Evolutionary conservation across 2,888 invertebrate genomes (phyloP).

Genomic region (Plemyria rubiginata): DNA sequence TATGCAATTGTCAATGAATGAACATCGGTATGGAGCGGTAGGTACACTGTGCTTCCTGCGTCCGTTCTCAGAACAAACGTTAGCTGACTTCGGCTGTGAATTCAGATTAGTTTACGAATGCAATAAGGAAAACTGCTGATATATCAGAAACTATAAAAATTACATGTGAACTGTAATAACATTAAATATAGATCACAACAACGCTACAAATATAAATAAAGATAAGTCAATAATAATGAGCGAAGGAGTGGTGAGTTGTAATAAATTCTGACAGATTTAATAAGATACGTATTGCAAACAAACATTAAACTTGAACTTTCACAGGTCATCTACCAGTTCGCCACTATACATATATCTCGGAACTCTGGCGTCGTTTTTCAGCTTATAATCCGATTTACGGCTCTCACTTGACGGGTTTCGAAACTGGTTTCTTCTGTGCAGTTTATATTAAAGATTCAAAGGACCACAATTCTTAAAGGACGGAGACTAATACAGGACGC

Average conservation of each 20-base stretch:
- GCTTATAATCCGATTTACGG: conserved; percentile 26
- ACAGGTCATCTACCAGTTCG: conserved; percentile 6
- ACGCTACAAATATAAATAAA: too few species aligned
- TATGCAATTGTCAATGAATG: conserved; percentile 50
- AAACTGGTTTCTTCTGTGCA: conserved; percentile 27
- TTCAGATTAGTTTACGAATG: conserved; percentile 35
- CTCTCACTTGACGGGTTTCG: conserved; percentile 31
- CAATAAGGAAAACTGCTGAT: conserved; percentile 30
- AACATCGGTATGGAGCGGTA: conserved; percentile 46
- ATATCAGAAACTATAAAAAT: conserved; percentile 1
- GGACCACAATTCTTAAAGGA: conserved; percentile 4
- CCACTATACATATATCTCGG: conserved; percentile 25
- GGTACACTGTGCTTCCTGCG: conserved; percentile 59
- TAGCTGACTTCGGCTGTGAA: conserved; percentile 37
- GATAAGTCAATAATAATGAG: background rate
- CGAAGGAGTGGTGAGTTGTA: too few species aligned
- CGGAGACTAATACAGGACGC: conserved; percentile 5
- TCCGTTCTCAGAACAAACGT: conserved; percentile 54
- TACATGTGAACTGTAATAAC: too few species aligned
- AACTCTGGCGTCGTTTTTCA: conserved; percentile 25
- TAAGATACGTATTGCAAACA: conserved; percentile 1
- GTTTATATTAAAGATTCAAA: conserved; percentile 20
- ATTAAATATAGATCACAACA: too few species aligned
- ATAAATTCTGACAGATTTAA: background rate
- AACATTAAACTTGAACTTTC: conserved; percentile 14